These are phyloP conservation scores for Ostrea edulis DNA, from an alignment of 1,140 invertebrate species.

Conservation along the genomic window DNA sequence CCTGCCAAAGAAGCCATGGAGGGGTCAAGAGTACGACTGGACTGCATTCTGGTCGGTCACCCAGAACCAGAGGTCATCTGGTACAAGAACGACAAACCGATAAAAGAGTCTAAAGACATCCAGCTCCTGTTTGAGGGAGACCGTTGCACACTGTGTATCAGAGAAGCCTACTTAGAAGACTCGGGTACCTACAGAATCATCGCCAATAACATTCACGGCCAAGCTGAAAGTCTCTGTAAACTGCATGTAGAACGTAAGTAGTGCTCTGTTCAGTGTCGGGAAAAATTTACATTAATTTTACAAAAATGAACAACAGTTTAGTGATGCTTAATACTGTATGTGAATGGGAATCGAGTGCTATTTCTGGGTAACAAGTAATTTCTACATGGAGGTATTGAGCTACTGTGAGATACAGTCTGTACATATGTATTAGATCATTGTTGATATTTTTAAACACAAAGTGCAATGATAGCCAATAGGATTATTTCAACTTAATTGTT, in stretches of 20 bases:
- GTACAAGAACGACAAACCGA: slow-evolving; percentile 77
- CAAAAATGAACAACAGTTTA: too few relatives aligned
- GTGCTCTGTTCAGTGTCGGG: background rate
- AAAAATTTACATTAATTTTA: too few relatives aligned
- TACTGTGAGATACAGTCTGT: background rate
- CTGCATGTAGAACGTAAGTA: slow-evolving; percentile 78
- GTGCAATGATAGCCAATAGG: background rate
- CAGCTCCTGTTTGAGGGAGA: slow-evolving; percentile 78
- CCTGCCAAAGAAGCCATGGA: slow-evolving; percentile 80
- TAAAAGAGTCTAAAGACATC: slow-evolving; percentile 78
- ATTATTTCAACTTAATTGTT: background rate
- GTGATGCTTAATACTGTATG: too few relatives aligned
- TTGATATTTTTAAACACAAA: background rate
- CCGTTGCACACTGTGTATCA: slow-evolving; percentile 78
- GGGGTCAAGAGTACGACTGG: slow-evolving; percentile 76
- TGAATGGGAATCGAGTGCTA: background rate
- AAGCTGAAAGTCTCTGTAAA: slow-evolving; percentile 77
- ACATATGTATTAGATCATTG: background rate
- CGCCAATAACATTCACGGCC: slow-evolving; percentile 78
- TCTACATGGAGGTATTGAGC: background rate
- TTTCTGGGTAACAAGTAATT: background rate
- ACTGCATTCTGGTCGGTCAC: slow-evolving; percentile 80
- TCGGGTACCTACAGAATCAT: slow-evolving; percentile 79
- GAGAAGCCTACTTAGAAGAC: slow-evolving; percentile 79
- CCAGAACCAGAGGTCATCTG: slow-evolving; percentile 80